Base-by-base conservation (phyloP, 2,888 invertebrate genomes). In the Hoplodrina blanda region DNA sequence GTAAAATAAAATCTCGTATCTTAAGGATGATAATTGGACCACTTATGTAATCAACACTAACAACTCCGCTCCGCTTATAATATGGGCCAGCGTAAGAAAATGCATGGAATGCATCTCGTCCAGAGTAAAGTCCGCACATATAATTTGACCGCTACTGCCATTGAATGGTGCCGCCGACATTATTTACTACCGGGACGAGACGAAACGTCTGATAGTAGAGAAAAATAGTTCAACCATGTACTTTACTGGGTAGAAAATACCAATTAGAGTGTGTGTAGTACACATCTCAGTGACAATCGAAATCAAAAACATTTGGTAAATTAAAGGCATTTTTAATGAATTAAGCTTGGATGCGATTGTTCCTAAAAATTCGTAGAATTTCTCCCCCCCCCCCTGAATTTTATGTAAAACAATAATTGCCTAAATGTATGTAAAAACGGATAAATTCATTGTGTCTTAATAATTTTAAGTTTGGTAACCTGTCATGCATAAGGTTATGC, bases 41-140 rank as follows among this genome's bases (percentile, higher is more conserved):
- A 3, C 7, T 4, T 44, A 15, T 44, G 15, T 30, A n/a, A 46
- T 15, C 15, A 59, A n/a, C 30, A 7, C 5, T 1, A 46, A 30
- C 15, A 13, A 30, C 33, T 0, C 70, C 76, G 63, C 67, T 56
- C 46, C 41, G 64, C 74, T 77, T 66, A n/a, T 79, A 62, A 69
- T 71, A 88, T 88, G 75, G 1, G 71, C 87, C 89, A 73, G 4
- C 54, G 59, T 37, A 70, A 68, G 89, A 89, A 91, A 91, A 94
- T 91, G 91, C 89, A 87, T 82, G 90, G 92, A 92, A 94, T 92
- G 92, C 91, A 92, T 91, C 91, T 89, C 88, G 76, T 81, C 73
- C 84, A 86, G 83, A 85, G 86, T 80, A 83, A 86, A 86, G 85
- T 85, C 83, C 80, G 85, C 87, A 89, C 83, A 87, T 90, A 90